Base-by-base conservation (phyloP, 2,113 vertebrate species). In the Trogon melanurus region DNA sequence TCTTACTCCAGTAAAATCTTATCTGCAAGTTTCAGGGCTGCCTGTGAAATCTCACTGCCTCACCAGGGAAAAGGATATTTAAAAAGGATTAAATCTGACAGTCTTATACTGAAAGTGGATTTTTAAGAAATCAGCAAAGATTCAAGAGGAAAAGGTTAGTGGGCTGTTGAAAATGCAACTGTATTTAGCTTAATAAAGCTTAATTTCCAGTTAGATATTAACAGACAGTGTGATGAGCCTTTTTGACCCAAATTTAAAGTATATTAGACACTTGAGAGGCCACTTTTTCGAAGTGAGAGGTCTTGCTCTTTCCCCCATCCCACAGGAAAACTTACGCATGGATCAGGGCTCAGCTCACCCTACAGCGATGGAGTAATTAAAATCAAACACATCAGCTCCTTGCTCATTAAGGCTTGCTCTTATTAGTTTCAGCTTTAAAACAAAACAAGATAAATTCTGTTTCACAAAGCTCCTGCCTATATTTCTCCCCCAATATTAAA, bases 1-100 rank as follows among this genome's bases (percentile, higher is more conserved):
- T 86, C 82, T 96, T 48, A 60, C 50, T 94, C 72, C 75, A 85
- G 69, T 21, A 58, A 90, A 91, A 90, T 94, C 82, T 89, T 91
- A 95, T 93, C 96, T 81, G 54, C 57, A 69, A 71, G 80, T 96
- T 91, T 74, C 90, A 83, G 90, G 72, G 79, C 70, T 95, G 89
- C 93, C 71, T 93, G 87, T 74, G 89, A 94, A 85, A 93, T 91
- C 88, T 90, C 66, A 64, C 94, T 80, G 85, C 82, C 82, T 94
- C 93, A 48, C 85, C 64, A 58, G 90, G 82, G 96, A 95, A 79
- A 91, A 92, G 69, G 69, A 71, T 96, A 95, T 95, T 97, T 97
- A 65, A 95, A 95, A 95, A 96, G 93, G 90, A 95, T 96, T 96
- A 91, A 94, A 94, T 80, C 76, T 94, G 92, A 92, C 92, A 93